These are phyloP conservation scores for Mormyrops attenuatus DNA, from an alignment of 2,797 vertebrate genomes.

Conservation along the genomic window DNA sequence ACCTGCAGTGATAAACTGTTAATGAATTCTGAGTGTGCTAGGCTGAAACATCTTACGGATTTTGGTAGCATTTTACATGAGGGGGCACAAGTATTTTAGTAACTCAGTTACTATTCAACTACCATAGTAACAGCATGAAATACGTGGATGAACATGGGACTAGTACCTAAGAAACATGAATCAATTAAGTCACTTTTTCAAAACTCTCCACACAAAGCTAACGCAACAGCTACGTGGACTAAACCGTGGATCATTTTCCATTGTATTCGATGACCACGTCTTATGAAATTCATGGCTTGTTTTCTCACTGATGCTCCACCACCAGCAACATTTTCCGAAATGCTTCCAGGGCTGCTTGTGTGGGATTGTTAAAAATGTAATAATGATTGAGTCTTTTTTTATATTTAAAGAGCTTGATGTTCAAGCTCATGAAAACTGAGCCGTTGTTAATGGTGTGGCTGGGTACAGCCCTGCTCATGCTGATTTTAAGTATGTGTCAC, in stretches of 20 bases:
- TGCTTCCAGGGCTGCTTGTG: neutral
- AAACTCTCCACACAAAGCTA: neutral
- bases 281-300: neutral
- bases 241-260: neutral
- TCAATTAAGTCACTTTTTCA: neutral
- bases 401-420: neutral
- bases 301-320: neutral
- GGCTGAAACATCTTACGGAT: neutral
- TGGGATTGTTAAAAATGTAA: neutral
- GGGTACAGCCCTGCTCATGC: neutral
- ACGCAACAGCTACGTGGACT: neutral
- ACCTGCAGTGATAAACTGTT: neutral
- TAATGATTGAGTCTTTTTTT: neutral
- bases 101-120: neutral
- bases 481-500: neutral
- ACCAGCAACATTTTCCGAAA: neutral
- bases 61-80: neutral
- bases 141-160: neutral
- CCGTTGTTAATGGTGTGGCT: neutral
- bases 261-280: neutral
- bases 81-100: neutral
- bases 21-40: neutral
- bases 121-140: neutral
- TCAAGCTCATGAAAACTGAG: neutral
- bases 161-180: neutral